Base-by-base conservation (phyloP, 2,113 vertebrate genomes). In the Synchiropus splendidus region DNA sequence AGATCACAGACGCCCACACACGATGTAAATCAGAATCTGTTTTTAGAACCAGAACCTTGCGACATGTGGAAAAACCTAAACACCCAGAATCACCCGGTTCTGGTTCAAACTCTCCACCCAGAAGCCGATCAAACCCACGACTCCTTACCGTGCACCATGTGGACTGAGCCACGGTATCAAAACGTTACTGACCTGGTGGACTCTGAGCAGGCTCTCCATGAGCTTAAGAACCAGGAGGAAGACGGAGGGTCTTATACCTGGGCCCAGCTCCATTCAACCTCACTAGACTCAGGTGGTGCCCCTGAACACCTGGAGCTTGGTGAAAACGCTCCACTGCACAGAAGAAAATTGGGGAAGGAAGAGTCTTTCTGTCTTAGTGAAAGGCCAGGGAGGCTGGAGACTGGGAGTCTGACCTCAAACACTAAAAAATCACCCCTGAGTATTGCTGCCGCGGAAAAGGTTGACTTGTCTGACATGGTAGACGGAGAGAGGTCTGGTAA, bases 21-120 rank as follows among this genome's bases (percentile, higher is more conserved):
- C 18, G 44, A 48, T 68, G 53, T 42, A 27, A 43, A 42, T 12
- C 51, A 1, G 70, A 62, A 27, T 27, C 4, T 8, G 8, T 27
- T 27, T 27, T 27, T 27, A 27, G 21, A 27, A 27, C 4, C 21
- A 27, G 21, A 27, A 27, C n/a, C n/a, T n/a, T n/a, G 66, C 27
- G 75, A 70, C 42, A 81, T 84, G 51, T 87, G 85, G 85, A 80
- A 73, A 54, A 83, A 79, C 66, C 53, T 87, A 14, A 76, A 34
- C 45, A 77, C 78, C 43, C 83, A 73, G 54, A 66, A 68, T 50
- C 64, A 79, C 10, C 72, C 81, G 6, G 75, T 79, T 2, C 72
- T 81, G 33, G 80, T 54, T 43, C 76, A 83, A 54, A 81, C 64
- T 61, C 57, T 78, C 36, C 49, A 68, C 27, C 58, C 71, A 9